Conservation (phyloP, 2,888 invertebrate genomes). For the Keiferia lycopersicella region DNA sequence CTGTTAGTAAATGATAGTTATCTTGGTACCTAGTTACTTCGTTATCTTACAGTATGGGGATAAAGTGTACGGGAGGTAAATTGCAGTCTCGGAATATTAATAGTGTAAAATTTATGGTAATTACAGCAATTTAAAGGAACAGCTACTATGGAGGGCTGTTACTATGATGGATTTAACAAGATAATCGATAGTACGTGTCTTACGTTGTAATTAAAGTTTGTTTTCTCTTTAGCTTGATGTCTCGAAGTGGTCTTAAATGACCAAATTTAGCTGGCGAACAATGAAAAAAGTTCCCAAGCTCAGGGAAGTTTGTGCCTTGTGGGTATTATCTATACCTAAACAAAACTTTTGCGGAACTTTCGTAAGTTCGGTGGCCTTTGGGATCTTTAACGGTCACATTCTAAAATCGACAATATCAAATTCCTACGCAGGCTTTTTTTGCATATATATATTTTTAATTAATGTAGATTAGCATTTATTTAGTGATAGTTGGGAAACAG, state of each 20-base stretch:
- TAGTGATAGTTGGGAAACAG: neutral
- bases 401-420: neutral
- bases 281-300: constrained; percentile 8
- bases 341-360: constrained; percentile 1
- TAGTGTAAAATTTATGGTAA: constrained; percentile 16
- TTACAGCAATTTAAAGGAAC: constrained; percentile 7
- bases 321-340: neutral
- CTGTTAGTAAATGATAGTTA: neutral
- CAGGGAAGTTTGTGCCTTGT: neutral
- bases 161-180: constrained; percentile 8
- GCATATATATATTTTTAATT: neutral
- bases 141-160: neutral
- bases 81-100: neutral
- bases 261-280: neutral
- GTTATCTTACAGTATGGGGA: neutral
- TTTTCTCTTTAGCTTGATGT: constrained; percentile 1
- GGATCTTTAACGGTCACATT: neutral
- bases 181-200: neutral
- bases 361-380: constrained; percentile 1
- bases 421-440: neutral
- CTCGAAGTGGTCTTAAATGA: neutral
- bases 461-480: neutral
- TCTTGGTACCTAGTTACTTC: neutral
- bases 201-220: constrained; percentile 1
- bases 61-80: neutral